Evolutionary conservation across 2,113 vertebrate genomes (phyloP).

Genomic region (Papio anubis): DNA sequence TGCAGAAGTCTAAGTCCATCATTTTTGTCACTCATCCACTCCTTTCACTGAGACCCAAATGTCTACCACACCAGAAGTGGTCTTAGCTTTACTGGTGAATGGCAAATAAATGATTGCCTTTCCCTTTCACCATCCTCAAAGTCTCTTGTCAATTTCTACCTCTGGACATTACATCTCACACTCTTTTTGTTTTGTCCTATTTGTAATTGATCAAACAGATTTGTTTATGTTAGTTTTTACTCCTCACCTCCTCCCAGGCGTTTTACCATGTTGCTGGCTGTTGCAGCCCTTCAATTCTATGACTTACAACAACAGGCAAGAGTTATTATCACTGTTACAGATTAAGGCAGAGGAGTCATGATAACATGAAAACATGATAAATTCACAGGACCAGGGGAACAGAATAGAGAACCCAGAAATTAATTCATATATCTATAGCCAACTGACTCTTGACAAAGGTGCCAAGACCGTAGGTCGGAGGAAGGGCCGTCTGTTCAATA

Average conservation of each 20-base stretch:
- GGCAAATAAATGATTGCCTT: not conserved
- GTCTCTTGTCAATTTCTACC: not conserved
- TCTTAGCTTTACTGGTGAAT: not conserved
- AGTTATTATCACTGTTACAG: not conserved
- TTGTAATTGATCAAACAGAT: not conserved
- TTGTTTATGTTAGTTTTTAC: not conserved
- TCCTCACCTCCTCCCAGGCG: fast-evolving
- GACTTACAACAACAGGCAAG: not conserved
- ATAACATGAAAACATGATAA: not conserved
- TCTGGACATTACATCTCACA: not conserved
- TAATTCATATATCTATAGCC: not conserved
- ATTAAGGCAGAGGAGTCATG: not conserved
- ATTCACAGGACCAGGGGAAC: not conserved
- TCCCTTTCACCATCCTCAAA: not conserved
- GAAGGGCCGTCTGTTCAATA: not conserved
- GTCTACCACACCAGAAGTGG: too few relatives aligned
- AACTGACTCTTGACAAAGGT: not conserved
- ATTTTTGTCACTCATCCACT: not conserved
- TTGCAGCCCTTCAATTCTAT: not conserved
- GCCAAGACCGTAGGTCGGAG: too few relatives aligned
- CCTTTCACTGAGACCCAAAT: not conserved
- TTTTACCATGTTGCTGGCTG: not conserved
- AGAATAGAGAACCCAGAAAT: not conserved
- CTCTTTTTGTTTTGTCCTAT: not conserved
- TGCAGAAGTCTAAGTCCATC: not conserved